These are phyloP conservation scores for Clanis bilineata DNA, from an alignment of 2,888 invertebrate species.

Conservation along the genomic window DNA sequence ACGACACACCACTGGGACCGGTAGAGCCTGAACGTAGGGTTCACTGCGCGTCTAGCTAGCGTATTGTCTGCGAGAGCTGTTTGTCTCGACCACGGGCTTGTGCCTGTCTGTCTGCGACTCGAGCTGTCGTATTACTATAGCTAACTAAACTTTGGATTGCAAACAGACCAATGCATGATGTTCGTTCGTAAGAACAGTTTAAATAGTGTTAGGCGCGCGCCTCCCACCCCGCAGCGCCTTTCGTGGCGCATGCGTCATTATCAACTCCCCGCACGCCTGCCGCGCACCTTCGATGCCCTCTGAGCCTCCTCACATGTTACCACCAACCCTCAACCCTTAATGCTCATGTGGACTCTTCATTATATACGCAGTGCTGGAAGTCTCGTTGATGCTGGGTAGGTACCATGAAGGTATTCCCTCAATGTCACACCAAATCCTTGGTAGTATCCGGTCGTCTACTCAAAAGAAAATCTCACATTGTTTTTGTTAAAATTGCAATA, in stretches of 20 bases:
- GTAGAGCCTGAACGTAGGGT: slow-evolving; percentile 74
- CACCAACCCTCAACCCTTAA: slow-evolving; percentile 31
- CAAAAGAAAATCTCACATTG: not conserved
- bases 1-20: slow-evolving; percentile 75
- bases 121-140: slow-evolving; percentile 80
- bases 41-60: slow-evolving; percentile 81
- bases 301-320: slow-evolving; percentile 22
- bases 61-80: slow-evolving; percentile 79
- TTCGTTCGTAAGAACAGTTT: slow-evolving; percentile 84
- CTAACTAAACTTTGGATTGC: slow-evolving; percentile 85
- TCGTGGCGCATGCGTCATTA: slow-evolving; percentile 84
- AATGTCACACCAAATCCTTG: slow-evolving; percentile 6
- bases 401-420: not conserved
- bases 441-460: slow-evolving; percentile 2
- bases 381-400: not conserved
- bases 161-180: slow-evolving; percentile 87
- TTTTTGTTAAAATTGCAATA: not conserved
- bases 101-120: slow-evolving; percentile 82
- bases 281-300: slow-evolving; percentile 32
- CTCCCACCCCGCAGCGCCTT: slow-evolving; percentile 81
- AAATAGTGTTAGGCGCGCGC: slow-evolving; percentile 82
- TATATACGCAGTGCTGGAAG: too few species aligned
- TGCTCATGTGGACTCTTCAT: not conserved
- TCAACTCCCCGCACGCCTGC: slow-evolving; percentile 58
- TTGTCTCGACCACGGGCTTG: slow-evolving; percentile 84